phyloP scores from a whole-genome alignment of 2,888 invertebrate genomes.

The Scelioninae gen. 1 region DNA sequence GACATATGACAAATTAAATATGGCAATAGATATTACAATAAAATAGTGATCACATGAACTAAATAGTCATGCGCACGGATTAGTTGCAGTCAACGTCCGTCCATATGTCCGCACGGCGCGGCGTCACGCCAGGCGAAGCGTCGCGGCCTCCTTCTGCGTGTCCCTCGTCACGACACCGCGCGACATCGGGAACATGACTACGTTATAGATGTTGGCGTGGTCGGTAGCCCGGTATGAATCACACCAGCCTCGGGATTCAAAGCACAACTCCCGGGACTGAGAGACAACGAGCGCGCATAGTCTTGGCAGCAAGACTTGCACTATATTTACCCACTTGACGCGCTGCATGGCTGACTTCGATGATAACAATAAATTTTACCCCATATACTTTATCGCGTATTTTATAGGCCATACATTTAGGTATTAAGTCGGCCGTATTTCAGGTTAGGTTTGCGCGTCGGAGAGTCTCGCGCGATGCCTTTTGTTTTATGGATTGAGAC shows the following conservation, averaged over 20 bases:
- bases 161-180: slow-evolving; percentile 68
- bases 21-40: slow-evolving; percentile 10
- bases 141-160: slow-evolving; percentile 62
- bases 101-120: slow-evolving; percentile 69
- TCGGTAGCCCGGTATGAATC: slow-evolving; percentile 75
- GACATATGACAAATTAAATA: slow-evolving; percentile 16
- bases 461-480: slow-evolving; percentile 23
- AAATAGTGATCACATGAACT: slow-evolving; percentile 12
- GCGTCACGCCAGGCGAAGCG: slow-evolving; percentile 71
- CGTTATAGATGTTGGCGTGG: slow-evolving; percentile 73
- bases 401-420: slow-evolving; percentile 62
- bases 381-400: slow-evolving; percentile 59
- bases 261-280: slow-evolving; percentile 71
- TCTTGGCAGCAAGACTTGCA: slow-evolving; percentile 65
- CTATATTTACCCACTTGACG: slow-evolving; percentile 65
- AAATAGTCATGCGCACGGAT: slow-evolving; percentile 48
- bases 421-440: slow-evolving; percentile 59
- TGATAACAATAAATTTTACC: slow-evolving; percentile 64
- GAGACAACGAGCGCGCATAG: slow-evolving; percentile 38
- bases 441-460: slow-evolving; percentile 49
- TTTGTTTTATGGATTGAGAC: slow-evolving; percentile 56
- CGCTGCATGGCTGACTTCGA: slow-evolving; percentile 61
- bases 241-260: slow-evolving; percentile 75
- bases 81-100: slow-evolving; percentile 72
- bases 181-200: slow-evolving; percentile 70